Conservation (phyloP, 2,113 vertebrate genomes). For the Papio anubis region DNA sequence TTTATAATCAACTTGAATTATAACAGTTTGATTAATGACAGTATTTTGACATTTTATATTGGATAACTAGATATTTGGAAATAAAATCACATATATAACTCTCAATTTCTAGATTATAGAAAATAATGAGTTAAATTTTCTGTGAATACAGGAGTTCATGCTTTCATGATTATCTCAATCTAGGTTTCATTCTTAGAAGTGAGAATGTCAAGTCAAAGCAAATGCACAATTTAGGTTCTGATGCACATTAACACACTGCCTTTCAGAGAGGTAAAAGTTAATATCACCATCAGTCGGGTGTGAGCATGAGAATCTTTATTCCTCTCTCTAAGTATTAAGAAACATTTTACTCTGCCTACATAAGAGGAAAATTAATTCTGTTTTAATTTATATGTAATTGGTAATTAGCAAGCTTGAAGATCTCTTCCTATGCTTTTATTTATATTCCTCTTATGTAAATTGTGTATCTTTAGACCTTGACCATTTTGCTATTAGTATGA, state of each 20-base stretch:
- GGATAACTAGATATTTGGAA: background rate
- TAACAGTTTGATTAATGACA: background rate
- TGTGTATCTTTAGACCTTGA: background rate
- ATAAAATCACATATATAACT: background rate
- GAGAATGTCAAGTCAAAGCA: background rate
- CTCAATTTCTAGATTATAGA: background rate
- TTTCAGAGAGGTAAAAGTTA: background rate
- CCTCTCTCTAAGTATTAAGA: background rate
- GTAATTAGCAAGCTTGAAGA: background rate
- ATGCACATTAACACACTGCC: background rate
- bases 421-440: background rate
- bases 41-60: background rate
- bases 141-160: background rate
- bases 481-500: background rate
- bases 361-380: background rate
- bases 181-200: background rate
- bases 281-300: fast-evolving
- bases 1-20: background rate
- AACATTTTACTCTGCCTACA: background rate
- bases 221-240: background rate
- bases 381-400: background rate
- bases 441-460: background rate
- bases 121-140: background rate
- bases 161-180: background rate
- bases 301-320: background rate